Evolutionary conservation across 2,888 invertebrate species (phyloP).

Genomic region (Cacoxenus indagator): DNA sequence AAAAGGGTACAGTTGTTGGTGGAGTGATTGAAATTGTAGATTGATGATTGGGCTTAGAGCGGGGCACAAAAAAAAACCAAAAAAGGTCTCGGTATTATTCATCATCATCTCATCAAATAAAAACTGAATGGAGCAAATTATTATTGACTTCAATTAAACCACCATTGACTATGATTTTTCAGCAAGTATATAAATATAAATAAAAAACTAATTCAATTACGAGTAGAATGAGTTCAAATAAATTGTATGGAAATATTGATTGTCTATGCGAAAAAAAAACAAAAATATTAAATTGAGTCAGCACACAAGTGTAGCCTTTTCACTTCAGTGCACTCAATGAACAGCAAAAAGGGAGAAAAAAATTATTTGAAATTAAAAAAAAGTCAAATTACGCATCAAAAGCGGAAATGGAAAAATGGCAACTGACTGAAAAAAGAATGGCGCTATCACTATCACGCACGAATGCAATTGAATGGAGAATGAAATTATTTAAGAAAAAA

Average conservation of each 20-base stretch:
- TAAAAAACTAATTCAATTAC: background rate
- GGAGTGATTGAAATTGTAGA: background rate
- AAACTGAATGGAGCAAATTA: background rate
- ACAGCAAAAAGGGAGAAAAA: background rate
- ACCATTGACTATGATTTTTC: background rate
- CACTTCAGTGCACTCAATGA: background rate
- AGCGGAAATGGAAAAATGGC: background rate
- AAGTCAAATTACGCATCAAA: no score
- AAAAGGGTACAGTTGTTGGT: background rate
- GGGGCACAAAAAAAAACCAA: background rate
- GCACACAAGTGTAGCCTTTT: no score
- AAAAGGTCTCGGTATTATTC: background rate
- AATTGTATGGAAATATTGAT: background rate
- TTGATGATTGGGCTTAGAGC: background rate
- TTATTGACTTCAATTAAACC: background rate
- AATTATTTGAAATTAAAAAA: background rate
- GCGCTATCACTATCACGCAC: slow-evolving; percentile 4
- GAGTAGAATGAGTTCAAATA: background rate
- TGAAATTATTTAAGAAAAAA: background rate
- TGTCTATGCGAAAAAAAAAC: background rate
- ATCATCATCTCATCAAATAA: background rate
- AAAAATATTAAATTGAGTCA: background rate
- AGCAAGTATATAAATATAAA: background rate
- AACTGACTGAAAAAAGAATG: background rate
- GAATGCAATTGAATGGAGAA: background rate